Evolutionary conservation across 2,888 invertebrate species (phyloP).

Genomic region (Megastigmus dorsalis): DNA sequence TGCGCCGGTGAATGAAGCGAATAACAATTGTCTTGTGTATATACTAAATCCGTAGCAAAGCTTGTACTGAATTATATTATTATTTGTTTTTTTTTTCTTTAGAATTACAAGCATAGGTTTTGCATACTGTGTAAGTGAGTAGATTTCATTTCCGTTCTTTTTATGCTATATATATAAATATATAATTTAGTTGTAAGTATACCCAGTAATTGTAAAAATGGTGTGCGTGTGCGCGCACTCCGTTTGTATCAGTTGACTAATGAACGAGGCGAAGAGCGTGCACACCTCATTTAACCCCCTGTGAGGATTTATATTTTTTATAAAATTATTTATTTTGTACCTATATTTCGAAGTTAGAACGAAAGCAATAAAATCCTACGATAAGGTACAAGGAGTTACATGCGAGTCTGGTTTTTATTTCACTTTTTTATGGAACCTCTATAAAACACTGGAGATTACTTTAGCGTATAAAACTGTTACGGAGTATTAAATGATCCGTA

Average conservation of each 20-base stretch:
- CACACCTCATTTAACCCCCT: conserved; percentile 11
- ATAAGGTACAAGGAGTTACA: conserved; percentile 48
- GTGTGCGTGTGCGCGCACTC: conserved; percentile 4
- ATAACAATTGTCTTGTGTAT: neutral
- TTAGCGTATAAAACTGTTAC: no score
- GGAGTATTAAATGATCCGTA: no score
- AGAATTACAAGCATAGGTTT: conserved; percentile 10
- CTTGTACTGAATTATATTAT: conserved; percentile 24
- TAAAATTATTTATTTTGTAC: conserved; percentile 69
- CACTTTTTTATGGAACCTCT: no score
- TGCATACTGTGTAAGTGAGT: conserved; percentile 1
- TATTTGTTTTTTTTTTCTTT: conserved; percentile 14
- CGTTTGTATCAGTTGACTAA: no score
- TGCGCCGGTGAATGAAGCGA: neutral
- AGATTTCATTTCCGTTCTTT: conserved; percentile 35
- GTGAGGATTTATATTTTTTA: conserved; percentile 69
- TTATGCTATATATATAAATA: conserved; percentile 7
- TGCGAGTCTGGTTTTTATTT: conserved; percentile 13
- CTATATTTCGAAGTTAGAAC: conserved; percentile 47
- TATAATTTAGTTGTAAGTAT: conserved; percentile 34
- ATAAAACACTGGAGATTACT: no score
- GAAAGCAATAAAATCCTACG: conserved; percentile 44
- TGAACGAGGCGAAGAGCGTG: no score
- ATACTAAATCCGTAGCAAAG: conserved; percentile 15
- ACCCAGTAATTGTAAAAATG: conserved; percentile 17